Evolutionary conservation across 2,797 vertebrate species (phyloP), one percentile per base, ranked within the genome.

Genomic region (Enteromius fasciolatus): DNA sequence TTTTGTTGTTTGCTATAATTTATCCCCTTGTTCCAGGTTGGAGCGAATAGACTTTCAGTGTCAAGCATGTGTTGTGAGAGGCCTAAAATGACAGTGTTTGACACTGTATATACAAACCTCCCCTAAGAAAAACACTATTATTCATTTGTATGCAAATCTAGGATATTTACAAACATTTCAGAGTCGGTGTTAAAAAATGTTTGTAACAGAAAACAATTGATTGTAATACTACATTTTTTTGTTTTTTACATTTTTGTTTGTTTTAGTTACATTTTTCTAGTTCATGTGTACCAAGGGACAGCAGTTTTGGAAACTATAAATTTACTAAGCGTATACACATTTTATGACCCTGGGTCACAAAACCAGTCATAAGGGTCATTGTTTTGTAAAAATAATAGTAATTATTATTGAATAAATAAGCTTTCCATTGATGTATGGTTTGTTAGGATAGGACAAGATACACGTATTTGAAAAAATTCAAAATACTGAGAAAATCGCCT

Each of bases 1-100:
- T 78, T 77, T 81, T 83, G 78, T 76, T 83, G 68, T 79, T 83
- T 68, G 61, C 36, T 64, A 76, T 87, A 86, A 86, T 88, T 87
- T 87, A 85, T 88, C 78, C 82, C 78, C 72, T 59, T 83, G 79
- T 73, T 84, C 87, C 79, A 36, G 64, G 78, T 31, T 82, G 36
- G 52, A 75, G 61, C 52, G 44, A 50, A 54, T 68, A 81, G n/a
- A 52, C 76, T 72, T 67, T 83, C 57, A 17, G 36, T 77, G 70
- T 84, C 46, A 80, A 84, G 63, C 52, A 59, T 46, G 15, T 59
- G 46, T 54, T 64, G 17, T 15, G 18, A 74, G 20, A 69, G 41
- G n/a, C 41, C 39, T 9, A 54, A 50, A 68, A 36, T 0, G 23
- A 52, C 59, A 81, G 48, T 36, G 39, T 44, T 28, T 64, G 15